Percentiles rank a stretch among this genome's conserved stretches.
phyloP scores from a whole-genome alignment of 2,888 invertebrate genomes.

The Seira musarum region DNA sequence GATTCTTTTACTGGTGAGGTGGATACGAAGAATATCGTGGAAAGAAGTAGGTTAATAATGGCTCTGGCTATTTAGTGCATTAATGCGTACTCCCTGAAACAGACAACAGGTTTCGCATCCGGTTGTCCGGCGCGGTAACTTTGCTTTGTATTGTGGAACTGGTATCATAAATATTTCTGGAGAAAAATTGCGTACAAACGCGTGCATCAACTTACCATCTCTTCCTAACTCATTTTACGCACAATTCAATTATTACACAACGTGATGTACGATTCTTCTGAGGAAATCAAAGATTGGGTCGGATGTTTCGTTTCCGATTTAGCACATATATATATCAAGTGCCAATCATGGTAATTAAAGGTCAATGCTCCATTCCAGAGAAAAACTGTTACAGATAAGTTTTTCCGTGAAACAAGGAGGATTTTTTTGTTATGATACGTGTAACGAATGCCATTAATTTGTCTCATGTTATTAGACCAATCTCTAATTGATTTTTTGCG shows the following conservation, averaged over 20 bases:
- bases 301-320: constrained; percentile 6
- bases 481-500: too few relatives aligned
- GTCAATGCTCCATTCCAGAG: constrained; percentile 34
- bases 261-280: too few relatives aligned
- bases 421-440: constrained; percentile 12
- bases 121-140: constrained; percentile 29
- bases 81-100: constrained; percentile 41
- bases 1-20: constrained; percentile 19
- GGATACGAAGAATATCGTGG: not conserved
- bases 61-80: constrained; percentile 23
- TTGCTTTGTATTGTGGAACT: not conserved
- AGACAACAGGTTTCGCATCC: constrained; percentile 56
- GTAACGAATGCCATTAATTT: constrained; percentile 5
- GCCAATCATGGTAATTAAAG: constrained; percentile 25
- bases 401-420: not conserved
- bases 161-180: constrained; percentile 21
- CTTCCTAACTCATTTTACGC: not conserved
- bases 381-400: too few relatives aligned
- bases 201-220: too few relatives aligned
- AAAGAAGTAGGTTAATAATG: constrained; percentile 42
- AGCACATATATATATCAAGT: constrained; percentile 26
- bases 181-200: constrained; percentile 44
- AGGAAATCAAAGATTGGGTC: too few relatives aligned
- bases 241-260: not conserved
- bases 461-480: not conserved